Evolutionary conservation across 2,113 vertebrate genomes (phyloP).

Genomic region (Monarcha castaneiventris): DNA sequence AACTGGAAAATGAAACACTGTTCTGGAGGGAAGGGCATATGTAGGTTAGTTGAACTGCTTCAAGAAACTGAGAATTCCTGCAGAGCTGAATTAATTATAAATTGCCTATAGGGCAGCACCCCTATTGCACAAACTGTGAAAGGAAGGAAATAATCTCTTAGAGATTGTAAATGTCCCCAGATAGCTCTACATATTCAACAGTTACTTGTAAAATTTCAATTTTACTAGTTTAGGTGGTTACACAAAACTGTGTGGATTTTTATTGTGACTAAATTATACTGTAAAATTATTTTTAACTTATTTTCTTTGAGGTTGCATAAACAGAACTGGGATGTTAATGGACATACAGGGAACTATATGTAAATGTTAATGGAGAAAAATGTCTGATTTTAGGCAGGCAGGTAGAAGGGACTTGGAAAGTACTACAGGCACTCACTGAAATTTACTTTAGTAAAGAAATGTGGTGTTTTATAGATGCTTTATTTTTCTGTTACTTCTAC

Average conservation of each 20-base stretch:
- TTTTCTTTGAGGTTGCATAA: neutral
- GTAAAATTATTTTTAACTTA: neutral
- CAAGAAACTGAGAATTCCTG: neutral
- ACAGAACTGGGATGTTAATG: neutral
- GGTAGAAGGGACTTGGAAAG: neutral
- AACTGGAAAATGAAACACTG: slow-evolving; percentile 18
- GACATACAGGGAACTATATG: neutral
- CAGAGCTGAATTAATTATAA: neutral
- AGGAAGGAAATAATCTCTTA: slow-evolving; percentile 28
- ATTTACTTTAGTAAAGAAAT: neutral
- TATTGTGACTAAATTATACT: neutral
- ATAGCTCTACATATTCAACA: neutral
- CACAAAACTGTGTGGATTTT: neutral
- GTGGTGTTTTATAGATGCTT: neutral
- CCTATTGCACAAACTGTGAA: neutral
- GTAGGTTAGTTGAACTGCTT: slow-evolving; percentile 42
- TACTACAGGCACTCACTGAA: neutral
- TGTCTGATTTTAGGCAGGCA: neutral
- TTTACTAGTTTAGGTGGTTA: neutral
- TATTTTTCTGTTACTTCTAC: neutral
- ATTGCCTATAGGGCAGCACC: neutral
- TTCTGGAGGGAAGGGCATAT: slow-evolving; percentile 29
- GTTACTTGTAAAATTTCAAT: neutral
- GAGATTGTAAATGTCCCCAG: neutral
- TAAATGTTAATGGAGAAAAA: neutral